A percentile compares a stretch with the other conserved stretches of the same genome.
Evolutionary conservation across 2,113 vertebrate genomes (phyloP).

Genomic region (Lucifuga dentata): DNA sequence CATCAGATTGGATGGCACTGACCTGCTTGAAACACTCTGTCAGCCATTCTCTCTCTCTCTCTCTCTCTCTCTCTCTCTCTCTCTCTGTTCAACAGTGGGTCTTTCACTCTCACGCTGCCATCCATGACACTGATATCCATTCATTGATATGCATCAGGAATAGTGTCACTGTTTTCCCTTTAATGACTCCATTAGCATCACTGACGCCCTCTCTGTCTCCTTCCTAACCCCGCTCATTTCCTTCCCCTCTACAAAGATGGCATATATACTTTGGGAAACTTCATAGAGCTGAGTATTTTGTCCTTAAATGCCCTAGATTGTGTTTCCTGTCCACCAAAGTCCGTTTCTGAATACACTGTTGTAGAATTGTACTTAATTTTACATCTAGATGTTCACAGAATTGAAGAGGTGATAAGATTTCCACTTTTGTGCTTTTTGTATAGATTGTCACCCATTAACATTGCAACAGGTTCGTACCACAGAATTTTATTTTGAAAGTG

Average conservation of each 20-base stretch:
- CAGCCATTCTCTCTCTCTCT: constrained; percentile 11
- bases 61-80: background rate
- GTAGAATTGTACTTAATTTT: no score
- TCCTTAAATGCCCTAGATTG: no score
- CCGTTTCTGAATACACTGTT: no score
- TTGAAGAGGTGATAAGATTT: no score
- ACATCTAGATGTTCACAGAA: no score
- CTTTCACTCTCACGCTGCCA: constrained; percentile 51
- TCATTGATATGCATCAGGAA: constrained; percentile 64
- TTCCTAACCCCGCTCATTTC: background rate
- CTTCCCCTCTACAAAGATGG: no score
- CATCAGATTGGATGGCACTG: constrained; percentile 31
- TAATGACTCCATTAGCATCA: constrained; percentile 55
- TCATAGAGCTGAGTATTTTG: no score
- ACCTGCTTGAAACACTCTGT: constrained; percentile 34
- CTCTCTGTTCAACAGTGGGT: constrained; percentile 53
- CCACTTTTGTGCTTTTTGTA: no score
- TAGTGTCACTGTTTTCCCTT: constrained; percentile 44
- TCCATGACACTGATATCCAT: constrained; percentile 70
- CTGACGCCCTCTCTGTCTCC: constrained; percentile 33
- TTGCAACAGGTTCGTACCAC: no score
- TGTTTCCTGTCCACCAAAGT: no score
- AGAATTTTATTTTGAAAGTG: constrained; percentile 60
- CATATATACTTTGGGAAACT: no score
- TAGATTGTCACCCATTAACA: no score